These are phyloP conservation scores for Sarcophaga carnaria DNA, from an alignment of 2,888 invertebrate species.

Conservation along the genomic window DNA sequence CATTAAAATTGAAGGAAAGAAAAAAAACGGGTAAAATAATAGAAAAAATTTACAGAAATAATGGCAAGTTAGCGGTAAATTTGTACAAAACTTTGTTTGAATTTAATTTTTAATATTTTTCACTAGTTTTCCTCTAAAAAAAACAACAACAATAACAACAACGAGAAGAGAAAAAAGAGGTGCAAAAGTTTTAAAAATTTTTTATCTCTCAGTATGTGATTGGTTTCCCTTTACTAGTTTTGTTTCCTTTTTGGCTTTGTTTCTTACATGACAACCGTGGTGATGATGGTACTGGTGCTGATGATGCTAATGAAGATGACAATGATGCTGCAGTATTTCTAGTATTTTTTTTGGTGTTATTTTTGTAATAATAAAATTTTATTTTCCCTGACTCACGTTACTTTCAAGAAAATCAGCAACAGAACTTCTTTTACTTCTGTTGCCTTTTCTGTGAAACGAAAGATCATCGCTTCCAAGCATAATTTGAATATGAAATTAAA, in stretches of 20 bases:
- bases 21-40: neutral
- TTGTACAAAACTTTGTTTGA: conserved; percentile 44
- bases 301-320: conserved; percentile 24
- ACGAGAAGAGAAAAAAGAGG: neutral
- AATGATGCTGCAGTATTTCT: conserved; percentile 15
- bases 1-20: conserved; percentile 22
- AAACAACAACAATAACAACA: too few relatives aligned
- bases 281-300: neutral
- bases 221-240: conserved; percentile 32
- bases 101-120: conserved; percentile 31
- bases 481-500: conserved; percentile 32
- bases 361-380: conserved; percentile 50
- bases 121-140: neutral
- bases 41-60: neutral
- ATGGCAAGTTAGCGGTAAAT: conserved; percentile 52
- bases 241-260: neutral
- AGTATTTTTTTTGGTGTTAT: neutral
- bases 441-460: conserved; percentile 6
- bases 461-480: conserved; percentile 34
- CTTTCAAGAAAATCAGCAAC: neutral
- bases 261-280: neutral
- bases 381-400: conserved; percentile 57
- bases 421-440: neutral
- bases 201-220: neutral
- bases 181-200: conserved; percentile 3